Evolutionary conservation across 1,140 invertebrate genomes (phyloP).

Genomic region (Cherax quadricarinatus): DNA sequence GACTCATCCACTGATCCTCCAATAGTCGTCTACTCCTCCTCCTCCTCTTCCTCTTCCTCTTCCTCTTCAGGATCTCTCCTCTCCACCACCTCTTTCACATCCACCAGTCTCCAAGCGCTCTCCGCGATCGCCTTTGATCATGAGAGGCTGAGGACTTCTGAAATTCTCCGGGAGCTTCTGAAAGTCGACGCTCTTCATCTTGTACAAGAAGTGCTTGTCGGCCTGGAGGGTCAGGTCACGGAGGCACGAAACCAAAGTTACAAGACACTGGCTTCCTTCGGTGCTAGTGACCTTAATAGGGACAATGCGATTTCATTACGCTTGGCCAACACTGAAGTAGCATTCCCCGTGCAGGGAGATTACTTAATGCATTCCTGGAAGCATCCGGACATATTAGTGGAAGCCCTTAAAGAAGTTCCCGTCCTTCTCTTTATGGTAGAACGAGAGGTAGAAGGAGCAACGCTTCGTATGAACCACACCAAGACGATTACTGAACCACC

Average conservation of each 20-base stretch:
- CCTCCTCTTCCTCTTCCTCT: background rate
- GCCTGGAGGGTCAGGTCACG: background rate
- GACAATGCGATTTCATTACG: background rate
- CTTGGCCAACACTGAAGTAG: background rate
- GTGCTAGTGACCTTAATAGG: background rate
- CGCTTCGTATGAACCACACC: background rate
- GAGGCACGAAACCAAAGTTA: background rate
- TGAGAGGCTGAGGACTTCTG: background rate
- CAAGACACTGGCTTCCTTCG: background rate
- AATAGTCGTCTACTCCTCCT: background rate
- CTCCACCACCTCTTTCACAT: background rate
- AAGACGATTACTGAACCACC: background rate
- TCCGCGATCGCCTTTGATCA: background rate
- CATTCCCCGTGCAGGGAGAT: background rate
- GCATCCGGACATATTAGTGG: background rate
- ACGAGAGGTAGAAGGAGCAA: background rate
- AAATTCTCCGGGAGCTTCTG: constrained; percentile 14
- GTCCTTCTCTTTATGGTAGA: background rate
- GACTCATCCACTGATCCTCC: background rate
- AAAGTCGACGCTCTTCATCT: constrained; percentile 16
- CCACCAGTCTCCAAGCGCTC: background rate
- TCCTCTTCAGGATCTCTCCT: background rate
- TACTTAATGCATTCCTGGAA: background rate
- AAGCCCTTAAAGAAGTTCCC: constrained; percentile 1
- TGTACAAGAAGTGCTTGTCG: background rate